phyloP scores from a whole-genome alignment of 2,888 invertebrate genomes.

The Drosophila emarginata region DNA sequence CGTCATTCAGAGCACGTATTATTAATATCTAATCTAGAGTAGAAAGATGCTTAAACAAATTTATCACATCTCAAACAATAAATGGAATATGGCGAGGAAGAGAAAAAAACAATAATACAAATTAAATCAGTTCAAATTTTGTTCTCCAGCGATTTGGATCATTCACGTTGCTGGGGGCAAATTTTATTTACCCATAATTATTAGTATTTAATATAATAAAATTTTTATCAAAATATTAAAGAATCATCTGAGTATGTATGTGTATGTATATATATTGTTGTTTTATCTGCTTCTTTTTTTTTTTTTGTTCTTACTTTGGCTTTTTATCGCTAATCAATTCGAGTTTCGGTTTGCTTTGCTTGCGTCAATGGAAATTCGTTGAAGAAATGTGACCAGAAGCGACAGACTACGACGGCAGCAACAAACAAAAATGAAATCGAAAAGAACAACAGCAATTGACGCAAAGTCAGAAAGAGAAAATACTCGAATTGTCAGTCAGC shows the following conservation, averaged over 20 bases:
- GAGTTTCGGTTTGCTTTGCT: constrained; percentile 8
- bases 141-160: constrained; percentile 45
- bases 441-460: constrained; percentile 1
- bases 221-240: background rate
- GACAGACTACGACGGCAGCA: background rate
- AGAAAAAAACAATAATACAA: constrained; percentile 17
- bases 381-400: constrained; percentile 11
- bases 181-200: background rate
- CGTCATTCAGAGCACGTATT: constrained; percentile 32
- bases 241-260: constrained; percentile 7
- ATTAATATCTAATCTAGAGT: constrained; percentile 67
- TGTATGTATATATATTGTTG: background rate
- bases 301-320: constrained; percentile 15
- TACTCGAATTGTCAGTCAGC: background rate
- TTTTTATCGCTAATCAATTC: constrained; percentile 27
- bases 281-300: constrained; percentile 19
- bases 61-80: constrained; percentile 58
- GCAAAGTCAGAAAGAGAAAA: constrained; percentile 2
- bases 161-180: constrained; percentile 5
- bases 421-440: constrained; percentile 1
- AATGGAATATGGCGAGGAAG: constrained; percentile 33
- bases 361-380: constrained; percentile 34
- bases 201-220: constrained; percentile 13
- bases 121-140: constrained; percentile 56
- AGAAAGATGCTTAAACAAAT: constrained; percentile 55